Evolutionary conservation across 2,113 vertebrate genomes (phyloP).

Genomic region (Nettapus auritus): DNA sequence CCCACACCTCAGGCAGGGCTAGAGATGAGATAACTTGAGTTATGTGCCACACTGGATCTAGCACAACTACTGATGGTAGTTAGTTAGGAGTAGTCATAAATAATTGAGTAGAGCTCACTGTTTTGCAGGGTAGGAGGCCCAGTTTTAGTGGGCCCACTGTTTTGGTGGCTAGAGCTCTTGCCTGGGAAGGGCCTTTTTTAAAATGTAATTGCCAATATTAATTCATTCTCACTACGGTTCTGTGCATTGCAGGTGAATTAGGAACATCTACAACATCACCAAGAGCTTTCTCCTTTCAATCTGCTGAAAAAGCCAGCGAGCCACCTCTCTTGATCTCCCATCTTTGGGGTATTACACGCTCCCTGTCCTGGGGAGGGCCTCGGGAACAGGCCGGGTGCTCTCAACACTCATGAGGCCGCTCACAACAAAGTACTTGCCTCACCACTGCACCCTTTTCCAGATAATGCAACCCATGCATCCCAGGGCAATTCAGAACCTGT

Average conservation of each 20-base stretch:
- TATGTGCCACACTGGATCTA: not conserved
- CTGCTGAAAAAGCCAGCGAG: not conserved
- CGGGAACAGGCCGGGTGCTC: not conserved
- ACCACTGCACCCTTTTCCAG: slow-evolving; percentile 13
- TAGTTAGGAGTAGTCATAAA: not conserved
- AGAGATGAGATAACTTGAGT: not conserved
- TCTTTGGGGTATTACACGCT: fast-evolving
- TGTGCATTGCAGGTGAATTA: not conserved
- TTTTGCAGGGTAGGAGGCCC: not conserved
- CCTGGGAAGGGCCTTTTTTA: not conserved
- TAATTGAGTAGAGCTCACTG: not conserved
- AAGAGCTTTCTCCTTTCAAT: not conserved
- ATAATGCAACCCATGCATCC: not conserved
- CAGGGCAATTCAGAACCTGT: slow-evolving; percentile 54
- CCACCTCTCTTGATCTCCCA: not conserved
- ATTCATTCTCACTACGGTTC: not conserved
- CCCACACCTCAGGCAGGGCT: not conserved
- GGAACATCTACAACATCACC: not conserved
- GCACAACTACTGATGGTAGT: not conserved
- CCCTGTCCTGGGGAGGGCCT: not conserved
- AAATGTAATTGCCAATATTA: not conserved
- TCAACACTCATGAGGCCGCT: not conserved
- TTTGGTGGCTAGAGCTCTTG: not conserved
- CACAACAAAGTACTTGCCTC: not conserved
- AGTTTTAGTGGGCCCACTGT: not conserved